phyloP scores from a whole-genome alignment of 1,140 invertebrate genomes.

The Himalopsyche phryganea region DNA sequence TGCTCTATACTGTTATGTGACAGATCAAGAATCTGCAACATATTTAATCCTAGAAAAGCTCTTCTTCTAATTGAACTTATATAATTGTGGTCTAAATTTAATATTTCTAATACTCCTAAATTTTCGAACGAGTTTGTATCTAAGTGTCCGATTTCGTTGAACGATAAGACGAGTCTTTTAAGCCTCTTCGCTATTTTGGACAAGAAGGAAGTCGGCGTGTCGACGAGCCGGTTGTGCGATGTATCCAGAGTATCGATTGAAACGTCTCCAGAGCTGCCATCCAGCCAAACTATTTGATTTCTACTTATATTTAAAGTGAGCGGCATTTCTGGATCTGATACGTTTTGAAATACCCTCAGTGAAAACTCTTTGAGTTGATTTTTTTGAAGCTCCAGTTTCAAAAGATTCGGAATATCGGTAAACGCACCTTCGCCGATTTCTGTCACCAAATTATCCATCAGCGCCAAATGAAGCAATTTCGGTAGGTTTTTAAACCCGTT shows the following conservation, averaged over 20 bases:
- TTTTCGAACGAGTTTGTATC: conserved; percentile 69
- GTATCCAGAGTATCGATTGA: conserved; percentile 67
- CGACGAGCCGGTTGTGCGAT: conserved; percentile 63
- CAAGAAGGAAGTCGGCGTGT: conserved; percentile 64
- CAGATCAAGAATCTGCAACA: conserved; percentile 74
- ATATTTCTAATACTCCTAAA: conserved; percentile 64
- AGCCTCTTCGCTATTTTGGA: conserved; percentile 59
- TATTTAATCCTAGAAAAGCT: conserved; percentile 69
- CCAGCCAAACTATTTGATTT: conserved; percentile 62
- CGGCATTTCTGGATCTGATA: conserved; percentile 58
- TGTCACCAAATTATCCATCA: conserved; percentile 64
- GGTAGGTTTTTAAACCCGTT: conserved; percentile 63
- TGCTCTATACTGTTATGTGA: conserved; percentile 73
- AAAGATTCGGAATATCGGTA: conserved; percentile 63
- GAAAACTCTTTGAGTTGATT: conserved; percentile 67
- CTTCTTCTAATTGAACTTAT: conserved; percentile 68
- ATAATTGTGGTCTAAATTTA: conserved; percentile 72
- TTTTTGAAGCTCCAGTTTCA: conserved; percentile 67
- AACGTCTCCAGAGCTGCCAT: conserved; percentile 53
- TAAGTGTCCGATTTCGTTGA: conserved; percentile 69
- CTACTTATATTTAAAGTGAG: conserved; percentile 66
- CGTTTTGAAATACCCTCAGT: conserved; percentile 63
- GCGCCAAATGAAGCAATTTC: conserved; percentile 65
- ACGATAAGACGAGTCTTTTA: conserved; percentile 65
- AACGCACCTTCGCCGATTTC: conserved; percentile 63